Percentiles rank a stretch among this genome's conserved stretches.
Evolutionary conservation across 2,113 vertebrate genomes (phyloP).

Genomic region (Oreocharis arfaki): DNA sequence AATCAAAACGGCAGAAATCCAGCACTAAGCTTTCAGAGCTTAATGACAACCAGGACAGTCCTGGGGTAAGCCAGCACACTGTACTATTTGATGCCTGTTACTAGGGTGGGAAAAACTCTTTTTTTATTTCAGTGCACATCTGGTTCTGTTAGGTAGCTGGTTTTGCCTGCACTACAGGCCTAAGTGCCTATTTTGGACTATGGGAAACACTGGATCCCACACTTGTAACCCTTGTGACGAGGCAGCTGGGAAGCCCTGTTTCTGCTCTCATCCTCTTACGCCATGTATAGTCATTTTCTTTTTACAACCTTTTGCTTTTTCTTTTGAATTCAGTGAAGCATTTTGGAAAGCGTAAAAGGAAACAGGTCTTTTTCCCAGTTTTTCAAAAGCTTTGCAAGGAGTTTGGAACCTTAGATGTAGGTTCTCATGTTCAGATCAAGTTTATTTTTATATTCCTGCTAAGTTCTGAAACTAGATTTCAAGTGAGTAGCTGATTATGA

Average conservation of each 20-base stretch:
- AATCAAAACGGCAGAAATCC: constrained; percentile 81
- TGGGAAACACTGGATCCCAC: not conserved
- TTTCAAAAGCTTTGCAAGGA: not conserved
- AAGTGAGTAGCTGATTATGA: not conserved
- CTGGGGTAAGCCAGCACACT: constrained; percentile 74
- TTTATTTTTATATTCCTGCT: not conserved
- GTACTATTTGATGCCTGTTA: not conserved
- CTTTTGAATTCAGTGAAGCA: not conserved
- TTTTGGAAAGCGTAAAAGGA: not conserved
- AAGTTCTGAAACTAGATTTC: not conserved
- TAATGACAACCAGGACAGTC: constrained; percentile 77
- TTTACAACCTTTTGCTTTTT: not conserved
- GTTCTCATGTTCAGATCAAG: not conserved
- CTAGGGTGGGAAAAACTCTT: not conserved
- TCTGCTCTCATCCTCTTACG: not conserved
- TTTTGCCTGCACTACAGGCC: not conserved
- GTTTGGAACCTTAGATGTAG: not conserved
- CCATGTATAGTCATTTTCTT: not conserved
- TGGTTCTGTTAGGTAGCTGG: not conserved
- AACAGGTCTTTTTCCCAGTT: not conserved
- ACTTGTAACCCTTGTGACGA: not conserved
- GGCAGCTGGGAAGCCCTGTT: not conserved
- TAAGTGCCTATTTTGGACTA: not conserved
- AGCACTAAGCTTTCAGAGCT: constrained; percentile 77
- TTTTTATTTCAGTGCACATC: not conserved